phyloP scores from a whole-genome alignment of 2,113 vertebrate species.

The Daboia siamensis region DNA sequence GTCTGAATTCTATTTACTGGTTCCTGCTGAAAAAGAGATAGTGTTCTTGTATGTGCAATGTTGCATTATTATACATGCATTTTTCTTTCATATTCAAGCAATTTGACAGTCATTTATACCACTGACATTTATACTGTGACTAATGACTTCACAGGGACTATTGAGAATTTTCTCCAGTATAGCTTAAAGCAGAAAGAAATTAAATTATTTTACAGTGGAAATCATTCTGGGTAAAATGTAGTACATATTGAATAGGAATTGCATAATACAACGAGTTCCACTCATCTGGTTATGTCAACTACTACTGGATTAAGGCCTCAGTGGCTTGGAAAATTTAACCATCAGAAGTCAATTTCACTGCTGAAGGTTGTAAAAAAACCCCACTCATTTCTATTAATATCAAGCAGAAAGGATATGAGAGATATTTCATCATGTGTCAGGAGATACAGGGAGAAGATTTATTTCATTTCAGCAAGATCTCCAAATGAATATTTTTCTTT shows the following conservation, averaged over 20 bases:
- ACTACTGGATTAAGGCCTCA: background rate
- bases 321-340: constrained; percentile 24
- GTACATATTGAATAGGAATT: constrained; percentile 3
- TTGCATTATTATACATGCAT: background rate
- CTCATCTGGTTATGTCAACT: constrained; percentile 2
- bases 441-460: background rate
- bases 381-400: constrained; percentile 5
- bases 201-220: constrained; percentile 12
- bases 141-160: constrained; percentile 2
- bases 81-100: background rate
- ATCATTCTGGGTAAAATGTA: background rate
- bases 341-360: constrained; percentile 15
- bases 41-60: background rate
- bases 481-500: background rate
- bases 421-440: background rate
- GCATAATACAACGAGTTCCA: constrained; percentile 9
- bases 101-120: constrained; percentile 17
- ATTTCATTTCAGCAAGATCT: background rate
- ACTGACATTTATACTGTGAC: background rate
- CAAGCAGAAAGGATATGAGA: background rate
- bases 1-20: background rate
- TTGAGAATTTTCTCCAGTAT: constrained; percentile 4
- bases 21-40: background rate
- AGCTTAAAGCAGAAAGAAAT: constrained; percentile 22
- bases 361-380: background rate